These are phyloP conservation scores for Echiichthys vipera DNA, from an alignment of 2,797 vertebrate genomes.

Conservation along the genomic window DNA sequence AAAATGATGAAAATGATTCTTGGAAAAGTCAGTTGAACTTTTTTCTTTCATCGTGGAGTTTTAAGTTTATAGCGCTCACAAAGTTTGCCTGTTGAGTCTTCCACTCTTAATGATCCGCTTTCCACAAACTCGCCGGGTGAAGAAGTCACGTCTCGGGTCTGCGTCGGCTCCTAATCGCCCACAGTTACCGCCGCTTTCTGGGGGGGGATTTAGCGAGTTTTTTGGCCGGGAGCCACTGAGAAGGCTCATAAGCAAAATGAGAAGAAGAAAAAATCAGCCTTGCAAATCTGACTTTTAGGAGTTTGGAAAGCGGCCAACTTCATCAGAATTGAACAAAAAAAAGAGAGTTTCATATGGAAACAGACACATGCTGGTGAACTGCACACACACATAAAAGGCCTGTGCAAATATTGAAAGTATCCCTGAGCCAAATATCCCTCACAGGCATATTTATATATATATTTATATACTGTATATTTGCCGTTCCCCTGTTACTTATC, in stretches of 20 bases:
- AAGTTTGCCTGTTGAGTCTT: slow-evolving; percentile 31
- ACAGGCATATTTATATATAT: slow-evolving; percentile 33
- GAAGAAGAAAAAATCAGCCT: slow-evolving; percentile 25
- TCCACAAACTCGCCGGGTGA: slow-evolving; percentile 58
- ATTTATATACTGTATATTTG: slow-evolving; percentile 10
- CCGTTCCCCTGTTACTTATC: slow-evolving; percentile 52
- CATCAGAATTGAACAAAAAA: slow-evolving; percentile 71
- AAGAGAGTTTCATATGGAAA: slow-evolving; percentile 51
- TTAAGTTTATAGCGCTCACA: no score
- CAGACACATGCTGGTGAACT: slow-evolving; percentile 61
- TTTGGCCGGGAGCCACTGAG: slow-evolving; percentile 68
- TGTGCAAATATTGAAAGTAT: slow-evolving; percentile 74
- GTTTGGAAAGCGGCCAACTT: slow-evolving; percentile 75
- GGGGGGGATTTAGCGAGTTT: slow-evolving; percentile 21
- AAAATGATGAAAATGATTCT: neutral
- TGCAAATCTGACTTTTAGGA: slow-evolving; percentile 76
- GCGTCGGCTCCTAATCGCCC: slow-evolving; percentile 50
- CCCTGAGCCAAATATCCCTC: slow-evolving; percentile 62
- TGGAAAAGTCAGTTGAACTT: slow-evolving; percentile 35
- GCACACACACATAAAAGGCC: slow-evolving; percentile 53
- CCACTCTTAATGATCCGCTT: slow-evolving; percentile 54
- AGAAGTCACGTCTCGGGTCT: slow-evolving; percentile 58
- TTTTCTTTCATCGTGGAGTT: slow-evolving; percentile 17
- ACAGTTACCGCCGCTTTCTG: slow-evolving; percentile 37
- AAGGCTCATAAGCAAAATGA: slow-evolving; percentile 66